Evolutionary conservation across 2,888 invertebrate genomes (phyloP).

Genomic region (Rosalia funebris): DNA sequence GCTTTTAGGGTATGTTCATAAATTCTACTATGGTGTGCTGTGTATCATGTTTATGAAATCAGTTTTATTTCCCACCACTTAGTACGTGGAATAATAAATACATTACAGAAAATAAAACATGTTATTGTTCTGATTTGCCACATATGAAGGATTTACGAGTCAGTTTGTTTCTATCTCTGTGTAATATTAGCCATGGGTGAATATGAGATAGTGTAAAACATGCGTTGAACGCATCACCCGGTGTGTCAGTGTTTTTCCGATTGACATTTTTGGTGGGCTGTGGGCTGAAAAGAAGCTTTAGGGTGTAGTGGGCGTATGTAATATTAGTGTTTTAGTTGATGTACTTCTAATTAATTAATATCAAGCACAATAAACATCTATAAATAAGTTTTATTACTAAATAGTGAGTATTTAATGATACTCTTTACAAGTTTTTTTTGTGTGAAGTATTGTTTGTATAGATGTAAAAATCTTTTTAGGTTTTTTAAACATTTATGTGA

Average conservation of each 20-base stretch:
- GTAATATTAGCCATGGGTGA: too few relatives aligned
- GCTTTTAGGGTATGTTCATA: too few relatives aligned
- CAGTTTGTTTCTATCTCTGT: too few relatives aligned
- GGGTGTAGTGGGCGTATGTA: slow-evolving; percentile 35
- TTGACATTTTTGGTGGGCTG: slow-evolving; percentile 12
- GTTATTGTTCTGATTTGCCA: too few relatives aligned
- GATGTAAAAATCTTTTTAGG: slow-evolving; percentile 4
- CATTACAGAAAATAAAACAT: too few relatives aligned
- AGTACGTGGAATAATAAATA: too few relatives aligned
- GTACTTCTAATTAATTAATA: slow-evolving; percentile 14
- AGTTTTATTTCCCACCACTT: too few relatives aligned
- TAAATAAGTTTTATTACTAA: background rate
- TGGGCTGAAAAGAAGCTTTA: slow-evolving; percentile 16
- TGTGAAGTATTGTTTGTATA: slow-evolving; percentile 26
- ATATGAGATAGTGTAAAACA: too few relatives aligned
- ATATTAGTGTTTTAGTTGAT: slow-evolving; percentile 27
- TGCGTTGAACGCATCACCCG: slow-evolving; percentile 7
- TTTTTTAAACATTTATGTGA: slow-evolving; percentile 31
- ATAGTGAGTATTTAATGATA: slow-evolving; percentile 12
- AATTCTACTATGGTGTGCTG: too few relatives aligned
- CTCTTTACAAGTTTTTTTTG: background rate
- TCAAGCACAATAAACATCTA: slow-evolving; percentile 8
- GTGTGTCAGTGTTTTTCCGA: slow-evolving; percentile 22
- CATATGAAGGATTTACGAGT: too few relatives aligned
- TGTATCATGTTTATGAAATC: too few relatives aligned